Conservation (phyloP, 2,113 vertebrate species). For the Pomatostomus ruficeps region DNA sequence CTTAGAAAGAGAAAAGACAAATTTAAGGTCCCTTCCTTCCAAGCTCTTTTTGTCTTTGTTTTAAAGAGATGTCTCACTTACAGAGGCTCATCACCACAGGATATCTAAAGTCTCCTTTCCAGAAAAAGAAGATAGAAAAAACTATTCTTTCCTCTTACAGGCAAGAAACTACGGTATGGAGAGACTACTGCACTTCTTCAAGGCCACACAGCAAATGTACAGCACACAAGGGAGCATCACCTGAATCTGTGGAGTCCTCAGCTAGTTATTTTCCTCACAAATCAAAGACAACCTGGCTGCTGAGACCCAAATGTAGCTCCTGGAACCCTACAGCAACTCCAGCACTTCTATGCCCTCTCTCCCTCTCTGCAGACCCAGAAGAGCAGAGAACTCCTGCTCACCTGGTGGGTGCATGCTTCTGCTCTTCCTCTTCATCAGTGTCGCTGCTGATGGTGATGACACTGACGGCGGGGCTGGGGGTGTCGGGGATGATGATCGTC, state of each 20-base stretch:
- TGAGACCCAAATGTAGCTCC: neutral
- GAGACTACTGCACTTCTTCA: neutral
- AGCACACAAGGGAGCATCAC: neutral
- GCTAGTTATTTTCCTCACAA: neutral
- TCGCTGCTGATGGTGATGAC: constrained; percentile 99
- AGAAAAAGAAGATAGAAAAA: neutral
- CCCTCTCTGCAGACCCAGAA: neutral
- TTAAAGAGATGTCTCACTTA: neutral
- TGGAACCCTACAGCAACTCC: neutral
- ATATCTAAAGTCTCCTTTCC: neutral
- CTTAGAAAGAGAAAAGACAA: neutral
- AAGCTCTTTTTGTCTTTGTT: neutral
- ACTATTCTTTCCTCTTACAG: neutral
- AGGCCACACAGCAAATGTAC: neutral
- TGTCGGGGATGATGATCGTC: constrained; percentile 96
- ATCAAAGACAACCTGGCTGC: neutral
- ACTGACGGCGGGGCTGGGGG: constrained; percentile 94
- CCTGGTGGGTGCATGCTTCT: constrained; percentile 89
- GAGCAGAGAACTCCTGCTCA: constrained; percentile 44
- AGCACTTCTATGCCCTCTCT: neutral
- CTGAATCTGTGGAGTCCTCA: neutral
- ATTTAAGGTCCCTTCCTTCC: neutral
- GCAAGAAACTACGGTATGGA: neutral
- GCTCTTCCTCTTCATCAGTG: constrained; percentile 95
- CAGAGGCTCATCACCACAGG: neutral